Percentiles rank a stretch among this genome's conserved stretches.
Conservation (phyloP, 1,140 invertebrate genomes). For the Tetramorium alpestre region DNA sequence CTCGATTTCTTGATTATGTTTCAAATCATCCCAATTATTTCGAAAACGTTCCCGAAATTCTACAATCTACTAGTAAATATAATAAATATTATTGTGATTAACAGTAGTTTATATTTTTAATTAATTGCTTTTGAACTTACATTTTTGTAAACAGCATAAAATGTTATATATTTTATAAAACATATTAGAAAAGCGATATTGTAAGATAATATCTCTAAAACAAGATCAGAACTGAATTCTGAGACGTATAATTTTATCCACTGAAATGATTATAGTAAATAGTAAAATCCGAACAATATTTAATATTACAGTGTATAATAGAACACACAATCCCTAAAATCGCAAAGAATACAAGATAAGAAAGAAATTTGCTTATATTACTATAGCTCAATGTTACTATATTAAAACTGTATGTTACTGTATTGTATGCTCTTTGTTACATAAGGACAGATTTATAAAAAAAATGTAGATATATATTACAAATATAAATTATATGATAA, state of each 20-base stretch:
- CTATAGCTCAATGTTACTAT: background rate
- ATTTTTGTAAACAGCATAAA: constrained; percentile 14
- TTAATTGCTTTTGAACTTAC: constrained; percentile 6
- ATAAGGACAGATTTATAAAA: background rate
- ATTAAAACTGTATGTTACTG: background rate
- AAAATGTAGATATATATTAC: background rate
- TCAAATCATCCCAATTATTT: constrained; percentile 6
- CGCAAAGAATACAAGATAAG: background rate
- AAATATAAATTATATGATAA: background rate
- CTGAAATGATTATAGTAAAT: background rate
- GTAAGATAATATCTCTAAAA: background rate
- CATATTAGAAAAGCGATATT: background rate
- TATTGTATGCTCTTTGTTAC: background rate
- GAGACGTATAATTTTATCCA: background rate
- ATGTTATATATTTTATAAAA: background rate
- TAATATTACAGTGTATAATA: background rate
- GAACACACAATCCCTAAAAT: background rate
- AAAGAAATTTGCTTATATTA: background rate
- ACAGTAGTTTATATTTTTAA: background rate
- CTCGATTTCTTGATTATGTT: constrained; percentile 3
- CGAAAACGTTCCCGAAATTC: background rate
- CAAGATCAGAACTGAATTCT: background rate
- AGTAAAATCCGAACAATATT: background rate
- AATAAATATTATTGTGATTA: background rate
- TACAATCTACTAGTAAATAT: constrained; percentile 2